Percentiles rank a stretch among this genome's conserved stretches.
Conservation (phyloP, 1,140 invertebrate genomes). For the Drosophila sechellia region DNA sequence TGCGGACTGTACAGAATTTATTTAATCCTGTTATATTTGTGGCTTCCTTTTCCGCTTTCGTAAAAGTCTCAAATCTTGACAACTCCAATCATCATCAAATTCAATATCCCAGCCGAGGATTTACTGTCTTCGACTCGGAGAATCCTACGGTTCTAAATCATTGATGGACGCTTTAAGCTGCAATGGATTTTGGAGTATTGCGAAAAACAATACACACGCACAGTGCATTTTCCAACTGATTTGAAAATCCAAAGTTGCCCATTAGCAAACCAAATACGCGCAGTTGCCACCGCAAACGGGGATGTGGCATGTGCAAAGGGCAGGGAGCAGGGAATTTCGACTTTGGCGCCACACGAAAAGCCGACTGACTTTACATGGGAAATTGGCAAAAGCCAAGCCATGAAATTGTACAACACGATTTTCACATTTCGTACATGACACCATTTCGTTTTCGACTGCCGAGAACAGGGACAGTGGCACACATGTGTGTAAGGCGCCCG, state of each 20-base stretch:
- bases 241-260: constrained; percentile 77
- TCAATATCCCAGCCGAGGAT: constrained; percentile 25
- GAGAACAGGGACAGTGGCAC: constrained; percentile 63
- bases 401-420: constrained; percentile 82
- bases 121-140: constrained; percentile 15
- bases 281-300: constrained; percentile 16
- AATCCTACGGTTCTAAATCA: constrained; percentile 50
- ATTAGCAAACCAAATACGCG: constrained; percentile 82
- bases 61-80: constrained; percentile 13
- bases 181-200: constrained; percentile 30
- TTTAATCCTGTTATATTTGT: constrained; percentile 1
- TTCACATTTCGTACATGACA: constrained; percentile 80
- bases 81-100: constrained; percentile 52
- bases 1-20: not conserved
- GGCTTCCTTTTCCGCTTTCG: not conserved
- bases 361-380: constrained; percentile 64
- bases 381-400: constrained; percentile 81
- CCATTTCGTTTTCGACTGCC: constrained; percentile 68
- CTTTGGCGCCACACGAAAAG: constrained; percentile 36
- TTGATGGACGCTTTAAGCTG: constrained; percentile 68
- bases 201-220: constrained; percentile 23
- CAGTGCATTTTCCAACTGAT: constrained; percentile 78
- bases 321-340: not conserved
- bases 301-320: not conserved
- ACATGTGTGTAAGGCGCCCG: constrained; percentile 27